Percentiles rank a stretch among this genome's conserved stretches.
Conservation (phyloP, 2,113 vertebrate species). For the Uropsilus gracilis region DNA sequence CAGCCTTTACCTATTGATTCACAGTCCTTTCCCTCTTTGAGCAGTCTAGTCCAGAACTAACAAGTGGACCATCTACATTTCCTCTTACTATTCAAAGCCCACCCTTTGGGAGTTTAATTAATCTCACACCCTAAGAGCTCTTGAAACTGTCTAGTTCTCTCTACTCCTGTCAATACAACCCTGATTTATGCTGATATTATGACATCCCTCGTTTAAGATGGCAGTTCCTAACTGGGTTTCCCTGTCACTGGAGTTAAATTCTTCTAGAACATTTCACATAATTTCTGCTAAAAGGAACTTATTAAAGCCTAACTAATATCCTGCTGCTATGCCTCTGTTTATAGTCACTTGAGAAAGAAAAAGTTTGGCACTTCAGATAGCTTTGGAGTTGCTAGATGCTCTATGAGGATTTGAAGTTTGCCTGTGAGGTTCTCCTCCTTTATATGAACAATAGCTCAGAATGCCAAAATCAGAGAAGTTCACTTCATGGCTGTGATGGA, state of each 20-base stretch:
- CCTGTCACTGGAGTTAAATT: not conserved
- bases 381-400: not conserved
- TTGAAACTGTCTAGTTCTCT: not conserved
- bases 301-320: not conserved
- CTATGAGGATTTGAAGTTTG: not conserved
- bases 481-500: not conserved
- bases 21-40: not conserved
- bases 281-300: not conserved
- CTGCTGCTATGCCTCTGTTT: not conserved
- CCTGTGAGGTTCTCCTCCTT: not conserved
- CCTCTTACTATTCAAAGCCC: not conserved
- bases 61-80: not conserved
- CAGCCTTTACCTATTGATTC: not conserved
- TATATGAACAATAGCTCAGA: not conserved
- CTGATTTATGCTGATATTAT: not conserved
- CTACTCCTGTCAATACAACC: not conserved
- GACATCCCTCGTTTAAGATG: not conserved
- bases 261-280: slow-evolving; percentile 17
- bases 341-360: not conserved
- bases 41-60: not conserved
- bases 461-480: not conserved
- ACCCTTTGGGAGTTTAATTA: slow-evolving; percentile 18
- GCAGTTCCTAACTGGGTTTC: not conserved
- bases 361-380: not conserved
- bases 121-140: not conserved